Base-by-base conservation (phyloP, 2,113 vertebrate species). In the Zeus faber region DNA sequence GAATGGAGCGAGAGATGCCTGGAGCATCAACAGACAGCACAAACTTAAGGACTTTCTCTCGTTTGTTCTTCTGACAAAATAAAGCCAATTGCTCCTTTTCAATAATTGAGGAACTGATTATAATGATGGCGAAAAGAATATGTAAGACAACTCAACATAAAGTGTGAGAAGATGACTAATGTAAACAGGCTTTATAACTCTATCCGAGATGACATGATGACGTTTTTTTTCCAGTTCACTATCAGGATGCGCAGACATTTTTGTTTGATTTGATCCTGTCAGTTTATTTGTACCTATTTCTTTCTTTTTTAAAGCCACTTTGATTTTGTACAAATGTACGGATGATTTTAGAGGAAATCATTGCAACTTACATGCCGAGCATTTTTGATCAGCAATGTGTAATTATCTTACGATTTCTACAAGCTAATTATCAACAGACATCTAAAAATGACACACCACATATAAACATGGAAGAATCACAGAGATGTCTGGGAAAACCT, bases 241-340 rank as follows among this genome's bases (percentile, higher is more conserved):
- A 74, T 76, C 79, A 80, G 82, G 79, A 81, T 70, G 66, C 77
- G 74, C 77, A 79, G 65, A 77, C 66, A 58, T 74, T 66, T 66
- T 58, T 43, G 27, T 67, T 71, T 52, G 27, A 39, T 52, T 72
- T 39, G 50, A 64, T 69, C 57, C 33, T 85, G 41, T 69, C 20
- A 8, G 37, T 77, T 81, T 74, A 46, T 77, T 69, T 65, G 14
- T 62, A 54, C 61, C 14, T 59, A 1, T 63, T 61, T 4, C 39
- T 62, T 22, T 39, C 49, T 74, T 81, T 86, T 77, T 50, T 77
- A 76, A 76, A 77, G 72, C 73, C 68, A 51, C 51, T 77, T 83
- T 70, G 58, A 60, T 82, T 85, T 85, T 82, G 57, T 83, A 79
- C 50, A 54, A 64, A 72, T 67, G 57, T 78, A 43, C 39, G 13